These are phyloP conservation scores for Drosophila setifemur DNA, from an alignment of 1,140 invertebrate species.

Conservation along the genomic window DNA sequence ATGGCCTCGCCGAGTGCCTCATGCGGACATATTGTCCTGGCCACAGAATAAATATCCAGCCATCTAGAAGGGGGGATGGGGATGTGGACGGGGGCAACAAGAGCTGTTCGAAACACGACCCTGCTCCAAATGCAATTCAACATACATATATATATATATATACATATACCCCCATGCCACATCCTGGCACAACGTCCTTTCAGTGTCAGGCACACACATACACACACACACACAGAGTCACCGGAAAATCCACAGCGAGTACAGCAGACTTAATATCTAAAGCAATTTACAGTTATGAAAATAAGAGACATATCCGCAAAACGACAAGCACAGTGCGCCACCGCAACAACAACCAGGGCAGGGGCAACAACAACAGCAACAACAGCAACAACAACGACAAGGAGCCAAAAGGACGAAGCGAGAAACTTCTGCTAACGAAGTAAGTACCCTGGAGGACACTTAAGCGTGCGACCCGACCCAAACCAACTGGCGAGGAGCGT, in stretches of 20 bases:
- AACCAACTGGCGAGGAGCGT: constrained; percentile 45
- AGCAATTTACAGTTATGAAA: constrained; percentile 83
- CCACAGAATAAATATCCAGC: constrained; percentile 41
- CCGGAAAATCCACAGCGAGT: constrained; percentile 36
- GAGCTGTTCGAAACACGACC: constrained; percentile 35
- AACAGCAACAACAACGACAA: constrained; percentile 19
- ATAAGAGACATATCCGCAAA: constrained; percentile 81
- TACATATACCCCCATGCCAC: not conserved
- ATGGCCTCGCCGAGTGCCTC: constrained; percentile 8
- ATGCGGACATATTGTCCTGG: constrained; percentile 32
- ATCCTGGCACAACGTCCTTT: not conserved
- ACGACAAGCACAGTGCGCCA: constrained; percentile 63
- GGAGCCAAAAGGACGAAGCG: constrained; percentile 40
- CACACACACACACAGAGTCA: constrained; percentile 5
- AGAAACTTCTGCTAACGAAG: constrained; percentile 81
- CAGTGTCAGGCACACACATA: not conserved
- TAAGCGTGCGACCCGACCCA: constrained; percentile 72
- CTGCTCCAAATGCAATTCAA: constrained; percentile 26
- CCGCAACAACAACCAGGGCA: constrained; percentile 19
- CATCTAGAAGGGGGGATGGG: constrained; percentile 31
- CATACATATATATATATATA: not conserved
- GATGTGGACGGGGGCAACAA: no score
- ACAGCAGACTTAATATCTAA: constrained; percentile 78
- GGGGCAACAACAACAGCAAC: constrained; percentile 5
- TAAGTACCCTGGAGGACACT: constrained; percentile 82